A percentile compares a stretch with the other conserved stretches of the same genome.
Evolutionary conservation across 2,888 invertebrate genomes (phyloP).

Genomic region (Volucella inanis): DNA sequence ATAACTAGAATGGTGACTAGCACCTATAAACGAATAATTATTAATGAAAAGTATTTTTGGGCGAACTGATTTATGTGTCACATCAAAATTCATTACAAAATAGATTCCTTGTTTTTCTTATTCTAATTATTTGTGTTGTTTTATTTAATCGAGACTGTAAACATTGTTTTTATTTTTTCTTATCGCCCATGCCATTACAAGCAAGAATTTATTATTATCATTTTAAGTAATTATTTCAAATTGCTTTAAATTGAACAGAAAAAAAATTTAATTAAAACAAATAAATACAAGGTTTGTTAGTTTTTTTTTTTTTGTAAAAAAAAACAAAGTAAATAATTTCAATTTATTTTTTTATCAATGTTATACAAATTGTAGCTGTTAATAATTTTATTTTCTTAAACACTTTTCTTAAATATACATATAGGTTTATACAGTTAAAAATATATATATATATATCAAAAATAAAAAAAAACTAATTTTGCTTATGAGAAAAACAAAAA

Average conservation of each 20-base stretch:
- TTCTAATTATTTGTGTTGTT: conserved; percentile 27
- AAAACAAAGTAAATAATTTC: conserved; percentile 4
- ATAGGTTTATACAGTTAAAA: conserved; percentile 1
- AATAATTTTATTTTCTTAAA: conserved; percentile 33
- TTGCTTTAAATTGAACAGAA: conserved; percentile 33
- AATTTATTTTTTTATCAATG: conserved; percentile 29
- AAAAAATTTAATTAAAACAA: background rate
- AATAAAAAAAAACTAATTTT: background rate
- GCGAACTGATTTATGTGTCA: conserved; percentile 18
- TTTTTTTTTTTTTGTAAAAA: conserved; percentile 38
- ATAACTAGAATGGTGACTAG: conserved; percentile 59
- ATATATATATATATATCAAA: too few relatives aligned
- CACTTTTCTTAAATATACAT: background rate
- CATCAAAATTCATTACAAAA: conserved; percentile 12
- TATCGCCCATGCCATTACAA: conserved; percentile 61
- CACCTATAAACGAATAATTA: conserved; percentile 21
- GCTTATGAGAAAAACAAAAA: background rate
- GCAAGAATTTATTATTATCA: conserved; percentile 55
- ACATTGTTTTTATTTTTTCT: conserved; percentile 1
- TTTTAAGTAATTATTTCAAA: conserved; percentile 36
- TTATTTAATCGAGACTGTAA: conserved; percentile 43
- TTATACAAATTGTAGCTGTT: conserved; percentile 52
- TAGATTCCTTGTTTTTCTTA: conserved; percentile 10
- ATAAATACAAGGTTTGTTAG: conserved; percentile 9
- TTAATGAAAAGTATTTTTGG: conserved; percentile 44